Percentiles rank a stretch among this genome's conserved stretches.
phyloP scores from a whole-genome alignment of 2,797 vertebrate genomes.

The Nannoperca australis region DNA sequence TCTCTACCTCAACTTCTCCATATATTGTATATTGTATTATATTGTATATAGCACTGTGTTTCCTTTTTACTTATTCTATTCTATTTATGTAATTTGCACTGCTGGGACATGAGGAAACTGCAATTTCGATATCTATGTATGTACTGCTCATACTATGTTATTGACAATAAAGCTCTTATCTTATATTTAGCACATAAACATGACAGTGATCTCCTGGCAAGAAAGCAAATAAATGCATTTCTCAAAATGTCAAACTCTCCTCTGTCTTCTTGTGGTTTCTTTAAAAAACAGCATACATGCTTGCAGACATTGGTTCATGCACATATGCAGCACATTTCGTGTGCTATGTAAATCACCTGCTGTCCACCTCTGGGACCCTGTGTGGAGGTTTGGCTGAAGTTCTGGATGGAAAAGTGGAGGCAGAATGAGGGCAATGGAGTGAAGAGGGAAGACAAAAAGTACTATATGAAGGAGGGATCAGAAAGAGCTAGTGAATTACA shows the following conservation, averaged over 20 bases:
- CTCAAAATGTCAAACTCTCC: not conserved
- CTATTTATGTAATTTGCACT: too few relatives aligned
- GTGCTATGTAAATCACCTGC: conserved; percentile 47
- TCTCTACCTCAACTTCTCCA: too few relatives aligned
- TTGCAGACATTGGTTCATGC: conserved; percentile 4
- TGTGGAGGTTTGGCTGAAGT: conserved; percentile 13
- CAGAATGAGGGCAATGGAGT: conserved; percentile 23
- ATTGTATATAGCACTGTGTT: too few relatives aligned
- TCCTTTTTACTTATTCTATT: too few relatives aligned
- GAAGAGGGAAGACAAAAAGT: conserved; percentile 14
- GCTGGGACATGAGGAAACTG: too few relatives aligned
- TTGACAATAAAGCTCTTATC: not conserved
- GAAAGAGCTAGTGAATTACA: conserved; percentile 40
- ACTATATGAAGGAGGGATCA: conserved; percentile 38
- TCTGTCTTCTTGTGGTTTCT: conserved; percentile 9
- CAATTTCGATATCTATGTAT: too few relatives aligned
- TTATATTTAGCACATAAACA: not conserved
- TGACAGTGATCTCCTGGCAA: not conserved
- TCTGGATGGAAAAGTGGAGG: conserved; percentile 16
- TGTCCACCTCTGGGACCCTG: conserved; percentile 15
- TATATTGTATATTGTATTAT: too few relatives aligned
- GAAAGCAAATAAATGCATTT: conserved; percentile 7
- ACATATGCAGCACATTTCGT: conserved; percentile 32
- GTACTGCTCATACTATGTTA: too few relatives aligned
- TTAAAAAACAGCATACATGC: conserved; percentile 4